Percentiles rank a stretch among this genome's conserved stretches.
Evolutionary conservation across 2,797 vertebrate genomes (phyloP).

Genomic region (Eospalax fontanierii): DNA sequence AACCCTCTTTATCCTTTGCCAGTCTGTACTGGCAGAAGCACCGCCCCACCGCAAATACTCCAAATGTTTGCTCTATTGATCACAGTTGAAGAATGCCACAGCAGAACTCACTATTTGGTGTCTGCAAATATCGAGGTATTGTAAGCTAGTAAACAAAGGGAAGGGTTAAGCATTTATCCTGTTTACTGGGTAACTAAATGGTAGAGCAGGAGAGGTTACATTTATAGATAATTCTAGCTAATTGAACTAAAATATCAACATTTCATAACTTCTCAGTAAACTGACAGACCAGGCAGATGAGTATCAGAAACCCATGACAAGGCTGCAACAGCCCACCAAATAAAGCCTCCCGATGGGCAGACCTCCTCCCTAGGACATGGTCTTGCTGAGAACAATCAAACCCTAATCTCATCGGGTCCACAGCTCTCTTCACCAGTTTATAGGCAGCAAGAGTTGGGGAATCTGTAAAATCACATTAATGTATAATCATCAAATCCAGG

Average conservation of each 20-base stretch:
- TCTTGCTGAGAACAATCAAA: background rate
- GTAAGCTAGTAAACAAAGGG: slow-evolving; percentile 50
- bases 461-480: background rate
- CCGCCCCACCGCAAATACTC: background rate
- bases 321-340: background rate
- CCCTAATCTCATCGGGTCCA: background rate
- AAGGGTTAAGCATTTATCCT: slow-evolving; percentile 47
- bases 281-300: background rate
- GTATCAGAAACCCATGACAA: background rate
- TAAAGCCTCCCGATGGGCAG: background rate
- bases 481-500: slow-evolving; percentile 8
- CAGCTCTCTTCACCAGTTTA: background rate
- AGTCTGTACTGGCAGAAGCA: background rate
- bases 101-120: background rate
- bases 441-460: background rate
- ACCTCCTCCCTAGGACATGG: background rate
- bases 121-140: background rate
- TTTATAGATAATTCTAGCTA: slow-evolving; percentile 34
- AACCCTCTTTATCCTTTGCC: background rate
- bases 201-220: background rate
- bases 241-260: slow-evolving; percentile 21
- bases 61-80: background rate
- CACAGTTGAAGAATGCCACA: background rate
- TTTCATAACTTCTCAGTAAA: background rate
- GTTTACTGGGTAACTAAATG: background rate